phyloP scores from a whole-genome alignment of 1,140 invertebrate species.

The Tribolium madens region DNA sequence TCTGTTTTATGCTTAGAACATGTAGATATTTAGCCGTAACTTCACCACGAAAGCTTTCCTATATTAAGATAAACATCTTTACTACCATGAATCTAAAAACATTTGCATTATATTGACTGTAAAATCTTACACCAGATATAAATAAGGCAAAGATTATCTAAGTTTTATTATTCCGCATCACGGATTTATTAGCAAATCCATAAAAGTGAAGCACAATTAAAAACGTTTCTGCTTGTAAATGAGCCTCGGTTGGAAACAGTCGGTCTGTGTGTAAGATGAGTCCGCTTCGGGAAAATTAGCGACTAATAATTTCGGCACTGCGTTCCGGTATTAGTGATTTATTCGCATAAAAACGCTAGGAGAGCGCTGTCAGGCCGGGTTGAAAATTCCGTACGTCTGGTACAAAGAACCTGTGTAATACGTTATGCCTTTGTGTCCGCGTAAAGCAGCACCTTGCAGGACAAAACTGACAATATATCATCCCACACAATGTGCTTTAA shows the following conservation, averaged over 20 bases:
- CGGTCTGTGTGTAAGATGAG: not conserved
- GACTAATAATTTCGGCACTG: conserved; percentile 13
- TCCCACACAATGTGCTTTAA: conserved; percentile 58
- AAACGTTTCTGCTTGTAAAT: not conserved
- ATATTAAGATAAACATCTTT: not conserved
- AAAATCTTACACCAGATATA: not conserved
- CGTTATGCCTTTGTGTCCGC: conserved; percentile 59
- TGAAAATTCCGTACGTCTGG: conserved; percentile 50
- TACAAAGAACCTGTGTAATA: conserved; percentile 61
- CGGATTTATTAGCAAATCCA: conserved; percentile 1
- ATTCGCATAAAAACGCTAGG: conserved; percentile 39
- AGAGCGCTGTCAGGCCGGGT: conserved; percentile 20
- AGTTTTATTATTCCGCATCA: not conserved
- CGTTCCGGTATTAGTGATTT: conserved; percentile 27
- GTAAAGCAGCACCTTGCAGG: conserved; percentile 61
- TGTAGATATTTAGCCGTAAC: not conserved
- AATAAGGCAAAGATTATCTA: not conserved
- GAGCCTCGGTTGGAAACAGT: not conserved
- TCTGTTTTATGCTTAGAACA: not conserved
- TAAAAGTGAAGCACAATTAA: conserved; percentile 5
- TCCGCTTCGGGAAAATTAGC: conserved; percentile 6
- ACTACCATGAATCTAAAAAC: not conserved
- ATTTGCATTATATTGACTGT: not conserved
- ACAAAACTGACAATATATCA: conserved; percentile 60
- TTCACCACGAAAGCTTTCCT: not conserved